Percentiles rank a stretch among this genome's conserved stretches.
Conservation (phyloP, 2,113 vertebrate species). For the Salvator merianae region DNA sequence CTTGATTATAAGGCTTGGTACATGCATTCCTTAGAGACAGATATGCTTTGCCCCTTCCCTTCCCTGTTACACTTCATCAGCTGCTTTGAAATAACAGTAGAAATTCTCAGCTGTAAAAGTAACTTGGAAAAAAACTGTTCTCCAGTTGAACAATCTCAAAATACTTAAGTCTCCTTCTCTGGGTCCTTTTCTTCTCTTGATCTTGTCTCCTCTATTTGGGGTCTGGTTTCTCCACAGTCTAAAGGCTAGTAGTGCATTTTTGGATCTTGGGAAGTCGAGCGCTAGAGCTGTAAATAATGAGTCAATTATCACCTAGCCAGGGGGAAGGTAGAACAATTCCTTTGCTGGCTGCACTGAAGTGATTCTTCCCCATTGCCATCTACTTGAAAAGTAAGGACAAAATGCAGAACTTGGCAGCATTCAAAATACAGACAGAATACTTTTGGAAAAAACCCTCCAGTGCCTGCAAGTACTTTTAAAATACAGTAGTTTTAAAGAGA, state of each 20-base stretch:
- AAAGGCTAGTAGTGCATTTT: constrained; percentile 31
- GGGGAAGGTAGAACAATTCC: constrained; percentile 54
- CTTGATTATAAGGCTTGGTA: constrained; percentile 36
- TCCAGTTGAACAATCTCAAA: constrained; percentile 27
- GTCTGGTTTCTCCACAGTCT: constrained; percentile 32
- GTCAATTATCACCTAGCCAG: constrained; percentile 62
- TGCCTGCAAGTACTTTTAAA: constrained; percentile 50
- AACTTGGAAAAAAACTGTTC: constrained; percentile 4
- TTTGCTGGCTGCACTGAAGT: constrained; percentile 47
- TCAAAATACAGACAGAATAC: constrained; percentile 50
- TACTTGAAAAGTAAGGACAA: constrained; percentile 55
- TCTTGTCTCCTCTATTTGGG: constrained; percentile 47
- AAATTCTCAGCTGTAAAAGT: constrained; percentile 39
- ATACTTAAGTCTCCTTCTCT: constrained; percentile 29
- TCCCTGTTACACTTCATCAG: constrained; percentile 33
- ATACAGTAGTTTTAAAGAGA: constrained; percentile 50
- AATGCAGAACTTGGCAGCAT: constrained; percentile 54
- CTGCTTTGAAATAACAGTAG: constrained; percentile 32
- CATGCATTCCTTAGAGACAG: neutral
- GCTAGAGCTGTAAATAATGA: constrained; percentile 70
- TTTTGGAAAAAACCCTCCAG: constrained; percentile 35
- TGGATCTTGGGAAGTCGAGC: constrained; percentile 61
- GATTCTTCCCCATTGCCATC: constrained; percentile 39
- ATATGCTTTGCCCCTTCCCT: constrained; percentile 41
- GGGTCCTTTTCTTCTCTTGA: constrained; percentile 24